Evolutionary conservation across 2,113 vertebrate species (phyloP).

Genomic region (Pterocles orientalis): DNA sequence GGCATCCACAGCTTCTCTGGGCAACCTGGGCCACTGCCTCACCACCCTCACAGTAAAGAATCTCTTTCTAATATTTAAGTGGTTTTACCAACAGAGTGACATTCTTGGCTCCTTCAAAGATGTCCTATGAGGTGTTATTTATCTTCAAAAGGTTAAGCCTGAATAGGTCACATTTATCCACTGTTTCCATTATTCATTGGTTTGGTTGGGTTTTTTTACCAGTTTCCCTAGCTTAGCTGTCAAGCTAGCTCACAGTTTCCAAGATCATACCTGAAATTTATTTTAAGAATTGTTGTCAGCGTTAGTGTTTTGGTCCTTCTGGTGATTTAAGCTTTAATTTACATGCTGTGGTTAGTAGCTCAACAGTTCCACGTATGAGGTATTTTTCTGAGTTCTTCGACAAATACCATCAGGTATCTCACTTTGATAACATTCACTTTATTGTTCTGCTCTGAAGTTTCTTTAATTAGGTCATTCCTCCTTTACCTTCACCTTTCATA

Average conservation of each 20-base stretch:
- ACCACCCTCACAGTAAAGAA: too few relatives aligned
- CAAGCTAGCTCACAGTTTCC: not conserved
- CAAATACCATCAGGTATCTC: not conserved
- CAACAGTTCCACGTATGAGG: not conserved
- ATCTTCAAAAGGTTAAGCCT: not conserved
- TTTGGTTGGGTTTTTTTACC: not conserved
- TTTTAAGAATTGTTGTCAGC: not conserved
- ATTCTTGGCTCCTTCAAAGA: not conserved
- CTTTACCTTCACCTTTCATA: not conserved
- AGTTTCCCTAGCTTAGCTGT: not conserved
- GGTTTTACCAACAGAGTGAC: not conserved
- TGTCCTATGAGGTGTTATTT: not conserved
- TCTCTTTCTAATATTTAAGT: not conserved
- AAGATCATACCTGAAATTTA: not conserved
- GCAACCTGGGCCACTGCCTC: too few relatives aligned
- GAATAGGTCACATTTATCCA: not conserved
- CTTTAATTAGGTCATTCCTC: not conserved
- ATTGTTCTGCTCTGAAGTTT: not conserved
- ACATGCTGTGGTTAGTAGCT: not conserved
- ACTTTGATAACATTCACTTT: not conserved
- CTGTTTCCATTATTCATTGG: not conserved
- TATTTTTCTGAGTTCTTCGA: not conserved
- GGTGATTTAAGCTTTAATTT: not conserved
- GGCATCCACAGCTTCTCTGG: too few relatives aligned
- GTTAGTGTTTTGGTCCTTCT: not conserved